Base-by-base conservation (phyloP, 2,888 invertebrate genomes). In the Oxyteleia sp. region DNA sequence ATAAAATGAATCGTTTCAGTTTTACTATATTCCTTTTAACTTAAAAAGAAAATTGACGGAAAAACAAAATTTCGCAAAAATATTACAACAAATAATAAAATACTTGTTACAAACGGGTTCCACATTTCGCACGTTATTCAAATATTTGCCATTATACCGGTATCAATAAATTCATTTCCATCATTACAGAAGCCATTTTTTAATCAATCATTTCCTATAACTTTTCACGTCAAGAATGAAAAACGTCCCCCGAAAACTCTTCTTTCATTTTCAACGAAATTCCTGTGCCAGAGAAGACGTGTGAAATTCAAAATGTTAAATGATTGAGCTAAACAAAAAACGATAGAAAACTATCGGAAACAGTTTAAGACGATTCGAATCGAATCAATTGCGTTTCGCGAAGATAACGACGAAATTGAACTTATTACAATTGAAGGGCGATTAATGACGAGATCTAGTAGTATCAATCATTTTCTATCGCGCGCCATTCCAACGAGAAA, bases 391-490 rank as follows among this genome's bases (percentile, higher is more conserved):
- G 69, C 35, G 18, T 43, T 29, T 18, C 32, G 43, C 32, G 5
- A 26, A 57, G 69, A 47, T 59, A 59, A 47, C 35, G 47, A 47
- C n/a, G 47, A 57, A 71, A 59, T 59, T 59, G 16, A 71, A 57
- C 47, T 61, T 23, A 41, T 71, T 59, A 61, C 45, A 71, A 71
- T 71, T 38, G 57, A 57, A 38, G 69, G 32, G 29, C 49, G 49
- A 59, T 51, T 61, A 72, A 53, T 72, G 20, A 13, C 49, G 13
- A 35, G 18, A 18, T 55, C 38, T 32, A 41, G 29, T 43, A n/a
- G 41, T 47, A 75, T 64, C 74, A 38, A 64, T 64, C 74, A 75
- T 64, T 75, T 75, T 64, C 47, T n/a, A 57, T 38, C 57, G 45
- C 13, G 23, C 38, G 51, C 35, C 11, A 41, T 41, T 68, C 15